Percentiles rank a stretch among this genome's conserved stretches.
These are phyloP conservation scores for Neosilurus hyrtlii DNA, from an alignment of 2,797 vertebrate species.

Conservation along the genomic window DNA sequence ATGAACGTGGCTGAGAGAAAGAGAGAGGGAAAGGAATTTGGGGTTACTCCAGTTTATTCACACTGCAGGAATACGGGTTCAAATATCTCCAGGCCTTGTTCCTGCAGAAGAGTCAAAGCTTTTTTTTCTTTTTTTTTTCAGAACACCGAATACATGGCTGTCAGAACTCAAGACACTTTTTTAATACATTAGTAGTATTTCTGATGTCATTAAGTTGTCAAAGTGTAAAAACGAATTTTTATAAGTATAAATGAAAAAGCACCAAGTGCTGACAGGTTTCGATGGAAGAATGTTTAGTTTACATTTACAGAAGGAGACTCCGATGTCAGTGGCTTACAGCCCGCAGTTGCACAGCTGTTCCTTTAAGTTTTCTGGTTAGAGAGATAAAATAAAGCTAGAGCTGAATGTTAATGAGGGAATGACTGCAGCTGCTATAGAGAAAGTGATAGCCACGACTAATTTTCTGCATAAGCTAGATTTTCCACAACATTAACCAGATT, in stretches of 20 bases:
- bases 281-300: no score
- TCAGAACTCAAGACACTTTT: neutral
- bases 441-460: neutral
- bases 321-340: neutral
- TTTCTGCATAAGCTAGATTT: neutral
- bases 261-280: neutral
- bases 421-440: neutral
- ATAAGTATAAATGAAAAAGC: neutral
- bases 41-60: constrained; percentile 32
- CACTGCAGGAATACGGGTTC: constrained; percentile 22
- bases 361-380: neutral
- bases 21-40: neutral
- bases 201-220: neutral
- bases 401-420: neutral
- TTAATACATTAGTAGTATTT: neutral
- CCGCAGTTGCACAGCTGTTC: neutral
- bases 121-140: no score
- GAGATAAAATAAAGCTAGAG: neutral
- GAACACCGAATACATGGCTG: neutral
- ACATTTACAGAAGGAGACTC: neutral
- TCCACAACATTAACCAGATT: neutral
- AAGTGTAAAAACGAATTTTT: neutral
- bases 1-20: neutral
- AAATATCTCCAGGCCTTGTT: constrained; percentile 30
- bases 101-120: constrained; percentile 4